Evolutionary conservation across 2,113 vertebrate genomes (phyloP), one percentile per base, ranked within the genome.

Genomic region (Erpornis zantholeuca): DNA sequence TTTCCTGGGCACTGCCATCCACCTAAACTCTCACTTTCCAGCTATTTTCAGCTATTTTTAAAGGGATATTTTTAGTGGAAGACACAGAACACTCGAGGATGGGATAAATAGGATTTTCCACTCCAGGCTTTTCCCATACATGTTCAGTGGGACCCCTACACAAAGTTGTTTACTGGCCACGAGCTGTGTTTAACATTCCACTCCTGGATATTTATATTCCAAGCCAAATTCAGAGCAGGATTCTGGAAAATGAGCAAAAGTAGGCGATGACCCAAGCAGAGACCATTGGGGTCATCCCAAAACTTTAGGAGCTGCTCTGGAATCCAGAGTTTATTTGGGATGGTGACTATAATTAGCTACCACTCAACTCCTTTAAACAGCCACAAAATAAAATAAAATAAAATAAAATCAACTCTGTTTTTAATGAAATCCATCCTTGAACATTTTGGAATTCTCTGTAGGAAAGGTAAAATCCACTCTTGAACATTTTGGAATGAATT

Each of bases 201-300:
- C 59, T 61, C 72, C 71, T 33, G 78, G 94, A 66, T 97, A 96
- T 97, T 96, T 97, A 86, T 94, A 88, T 68, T 81, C 69, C 24
- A 50, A 44, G 89, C 86, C 92, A 86, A 97, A 92, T 81, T 73
- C 24, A 56, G 91, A 96, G 72, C 69, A 45, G 60, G 50, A 50
- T 92, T 60, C 87, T 95, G 92, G 95, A 96, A 96, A 95, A 91
- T 29, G 81, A 94, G 92, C 84, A 81, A 60, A 94, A 96, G 91
- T n/a, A 83, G 91, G 54, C 8, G 50, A 61, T 92, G 96, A 96
- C 45, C 92, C 81, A 92, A 79, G 24, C 3, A 64, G 57, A 72
- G 65, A 72, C 68, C 75, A 25, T 50, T 11, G 63, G 94, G 85
- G 65, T 77, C 84, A 86, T 61, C 85, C 33, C 38, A 36, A 88